Conservation (phyloP, 2,797 vertebrate species). For the Fundulus diaphanus region DNA sequence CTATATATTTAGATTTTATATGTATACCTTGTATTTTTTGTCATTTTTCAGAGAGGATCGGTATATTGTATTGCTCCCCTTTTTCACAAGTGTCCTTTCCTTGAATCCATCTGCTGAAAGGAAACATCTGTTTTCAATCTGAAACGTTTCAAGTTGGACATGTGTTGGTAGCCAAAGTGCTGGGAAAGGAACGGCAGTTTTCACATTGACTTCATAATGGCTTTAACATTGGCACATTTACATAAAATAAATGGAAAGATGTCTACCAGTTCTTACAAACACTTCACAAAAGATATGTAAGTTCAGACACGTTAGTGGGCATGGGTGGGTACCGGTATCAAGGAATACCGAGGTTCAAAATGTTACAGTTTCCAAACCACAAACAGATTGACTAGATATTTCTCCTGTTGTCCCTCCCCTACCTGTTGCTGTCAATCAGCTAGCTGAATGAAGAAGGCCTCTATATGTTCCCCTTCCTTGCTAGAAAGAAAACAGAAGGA, state of each 20-base stretch:
- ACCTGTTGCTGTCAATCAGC: not conserved
- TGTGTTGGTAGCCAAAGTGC: conserved; percentile 47
- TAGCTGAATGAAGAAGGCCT: not conserved
- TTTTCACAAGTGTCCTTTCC: conserved; percentile 53
- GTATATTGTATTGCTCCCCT: conserved; percentile 80
- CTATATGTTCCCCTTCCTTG: not conserved
- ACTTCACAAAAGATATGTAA: conserved; percentile 15
- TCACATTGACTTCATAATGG: conserved; percentile 37
- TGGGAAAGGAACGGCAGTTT: conserved; percentile 35
- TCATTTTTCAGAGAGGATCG: conserved; percentile 74
- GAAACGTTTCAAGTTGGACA: conserved; percentile 31
- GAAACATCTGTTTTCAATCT: conserved; percentile 39
- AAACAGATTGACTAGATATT: not conserved
- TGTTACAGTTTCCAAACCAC: not conserved
- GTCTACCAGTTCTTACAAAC: not conserved
- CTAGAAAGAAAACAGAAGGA: not conserved
- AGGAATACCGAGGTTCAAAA: not conserved
- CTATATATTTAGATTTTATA: conserved; percentile 55
- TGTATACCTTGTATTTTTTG: conserved; percentile 63
- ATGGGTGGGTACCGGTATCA: not conserved
- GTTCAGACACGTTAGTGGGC: not conserved
- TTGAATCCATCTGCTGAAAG: conserved; percentile 36
- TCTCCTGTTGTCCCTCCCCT: not conserved
- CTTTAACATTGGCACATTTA: conserved; percentile 31
- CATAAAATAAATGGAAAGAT: conserved; percentile 13